Base-by-base conservation (phyloP, 2,113 vertebrate genomes). In the Gymnobelideus leadbeateri region DNA sequence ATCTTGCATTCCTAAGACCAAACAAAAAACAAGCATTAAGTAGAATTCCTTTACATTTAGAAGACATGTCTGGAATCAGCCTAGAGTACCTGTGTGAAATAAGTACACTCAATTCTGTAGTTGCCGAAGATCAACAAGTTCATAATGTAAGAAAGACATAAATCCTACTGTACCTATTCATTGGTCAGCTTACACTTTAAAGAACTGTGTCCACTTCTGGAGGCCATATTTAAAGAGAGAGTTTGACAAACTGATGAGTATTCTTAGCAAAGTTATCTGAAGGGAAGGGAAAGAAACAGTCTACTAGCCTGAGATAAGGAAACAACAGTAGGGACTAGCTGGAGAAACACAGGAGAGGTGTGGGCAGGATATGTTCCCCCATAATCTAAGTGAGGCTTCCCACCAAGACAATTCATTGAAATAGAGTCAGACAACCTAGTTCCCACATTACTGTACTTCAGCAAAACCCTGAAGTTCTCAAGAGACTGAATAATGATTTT, bases 1-100 rank as follows among this genome's bases (percentile, higher is more conserved):
- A 90, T 51, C 91, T 92, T 55, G 26, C 89, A 93, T 96, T 50
- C 94, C 98, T 99, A 95, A 98, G 98, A 94, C 2, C 96, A 98
- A 98, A 98, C 1, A 51, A 96, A 51, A 98, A 92, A 61, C 92
- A 92, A 95, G 37, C 24, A 94, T 98, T 54, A 98, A 93, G 68
- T 68, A 90, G 43, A 91, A 94, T 89, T 53, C 93, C 28, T 93
- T 95, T 94, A 61, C 47, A 94, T 57, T 91, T 57, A 95, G 28
- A 96, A 94, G 47, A n/a, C 90, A 14, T 96, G 14, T 46, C 19
- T 2, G 51, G 25, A 51, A 43, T 1, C n/a, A 92, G 14, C 12
- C 26, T 54, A 21, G 46, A 95, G 25, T 21, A 77, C 37, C n/a
- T 43, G 1, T 6, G 43, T 7, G 19, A 84, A 84, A 84, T 43